Percentiles rank a stretch among this genome's conserved stretches.
Conservation (phyloP, 2,113 vertebrate species). For the Esox niger region DNA sequence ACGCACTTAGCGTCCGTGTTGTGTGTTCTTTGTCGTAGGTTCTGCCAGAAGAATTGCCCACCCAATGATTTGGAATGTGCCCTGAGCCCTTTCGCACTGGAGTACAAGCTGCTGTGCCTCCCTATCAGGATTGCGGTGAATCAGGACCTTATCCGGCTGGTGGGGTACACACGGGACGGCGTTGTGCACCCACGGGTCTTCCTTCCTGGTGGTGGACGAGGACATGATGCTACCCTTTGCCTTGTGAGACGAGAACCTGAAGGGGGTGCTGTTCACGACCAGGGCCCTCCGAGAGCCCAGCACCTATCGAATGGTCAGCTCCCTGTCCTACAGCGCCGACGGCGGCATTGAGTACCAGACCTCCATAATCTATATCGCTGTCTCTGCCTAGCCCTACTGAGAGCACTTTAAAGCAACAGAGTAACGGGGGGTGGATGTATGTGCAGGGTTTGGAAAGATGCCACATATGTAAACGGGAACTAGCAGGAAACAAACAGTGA, state of each 20-base stretch:
- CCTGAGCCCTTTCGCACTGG: constrained; percentile 87
- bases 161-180: constrained; percentile 91
- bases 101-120: constrained; percentile 94
- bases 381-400: constrained; percentile 94
- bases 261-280: constrained; percentile 90
- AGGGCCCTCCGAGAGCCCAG: constrained; percentile 77
- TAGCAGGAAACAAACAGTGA: constrained; percentile 32
- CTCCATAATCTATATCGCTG: constrained; percentile 96
- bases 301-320: constrained; percentile 91
- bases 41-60: constrained; percentile 91
- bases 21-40: constrained; percentile 68
- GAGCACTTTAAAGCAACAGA: constrained; percentile 53
- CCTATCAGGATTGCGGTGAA: constrained; percentile 91
- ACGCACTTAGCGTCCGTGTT: background rate
- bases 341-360: constrained; percentile 93
- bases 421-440: no score
- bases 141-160: constrained; percentile 94
- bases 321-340: constrained; percentile 81
- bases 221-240: constrained; percentile 82
- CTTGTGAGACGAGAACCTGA: constrained; percentile 89
- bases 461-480: constrained; percentile 48
- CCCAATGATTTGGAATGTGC: constrained; percentile 91
- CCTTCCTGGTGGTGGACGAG: constrained; percentile 82
- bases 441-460: constrained; percentile 36
- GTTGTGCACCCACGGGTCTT: constrained; percentile 92